Evolutionary conservation across 2,888 invertebrate genomes (phyloP).

Genomic region (Drosophila testacea): DNA sequence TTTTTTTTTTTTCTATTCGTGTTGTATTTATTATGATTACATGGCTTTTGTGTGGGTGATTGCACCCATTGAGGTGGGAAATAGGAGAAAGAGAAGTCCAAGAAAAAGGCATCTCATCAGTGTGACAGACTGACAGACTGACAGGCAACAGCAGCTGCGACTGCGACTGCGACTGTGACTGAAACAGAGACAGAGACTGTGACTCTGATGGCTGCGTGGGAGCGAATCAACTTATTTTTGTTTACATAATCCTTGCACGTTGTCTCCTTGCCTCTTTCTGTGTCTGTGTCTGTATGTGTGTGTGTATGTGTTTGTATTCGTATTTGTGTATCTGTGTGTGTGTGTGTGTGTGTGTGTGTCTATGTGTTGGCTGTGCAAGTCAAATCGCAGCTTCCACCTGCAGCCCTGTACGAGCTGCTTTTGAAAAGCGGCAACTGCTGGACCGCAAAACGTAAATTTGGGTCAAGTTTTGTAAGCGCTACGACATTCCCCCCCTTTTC

Average conservation of each 20-base stretch:
- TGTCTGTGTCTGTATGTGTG: conserved; percentile 17
- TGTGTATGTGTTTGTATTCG: conserved; percentile 14
- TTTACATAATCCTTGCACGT: conserved; percentile 79
- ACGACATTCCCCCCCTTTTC: conserved; percentile 20
- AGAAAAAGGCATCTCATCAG: conserved; percentile 47
- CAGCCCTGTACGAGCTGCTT: conserved; percentile 42
- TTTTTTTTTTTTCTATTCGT: conserved; percentile 3
- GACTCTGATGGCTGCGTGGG: conserved; percentile 30
- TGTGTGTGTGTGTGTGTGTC: conserved; percentile 8
- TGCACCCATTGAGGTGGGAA: conserved; percentile 65
- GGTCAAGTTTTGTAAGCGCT: conserved; percentile 74
- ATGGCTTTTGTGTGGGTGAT: conserved; percentile 66
- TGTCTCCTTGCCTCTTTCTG: conserved; percentile 49
- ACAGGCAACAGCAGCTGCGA: conserved; percentile 19
- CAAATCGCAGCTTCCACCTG: conserved; percentile 56
- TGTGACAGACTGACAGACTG: conserved; percentile 46
- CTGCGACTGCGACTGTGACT: neutral
- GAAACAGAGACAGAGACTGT: conserved; percentile 9
- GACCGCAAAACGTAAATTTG: conserved; percentile 77
- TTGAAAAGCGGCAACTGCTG: conserved; percentile 66
- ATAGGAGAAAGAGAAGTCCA: conserved; percentile 1
- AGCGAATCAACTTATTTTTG: conserved; percentile 73
- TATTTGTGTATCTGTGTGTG: conserved; percentile 7
- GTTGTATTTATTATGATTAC: conserved; percentile 57
- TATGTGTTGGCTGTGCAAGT: conserved; percentile 28